Evolutionary conservation across 2,888 invertebrate genomes (phyloP).

Genomic region (Hemistola chrysoprasaria): DNA sequence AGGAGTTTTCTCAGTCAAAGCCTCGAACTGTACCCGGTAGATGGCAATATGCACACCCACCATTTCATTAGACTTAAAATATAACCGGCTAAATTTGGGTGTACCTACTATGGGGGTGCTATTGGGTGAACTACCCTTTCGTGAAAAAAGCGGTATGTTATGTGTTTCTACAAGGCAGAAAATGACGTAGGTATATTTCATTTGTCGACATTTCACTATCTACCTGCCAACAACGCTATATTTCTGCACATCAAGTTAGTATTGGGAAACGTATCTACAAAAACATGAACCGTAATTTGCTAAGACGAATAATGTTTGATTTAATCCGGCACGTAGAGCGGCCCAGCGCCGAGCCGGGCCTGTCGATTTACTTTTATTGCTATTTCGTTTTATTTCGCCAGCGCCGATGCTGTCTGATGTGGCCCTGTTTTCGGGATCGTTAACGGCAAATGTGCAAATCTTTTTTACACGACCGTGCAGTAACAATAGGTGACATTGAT

Average conservation of each 20-base stretch:
- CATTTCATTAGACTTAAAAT: no score
- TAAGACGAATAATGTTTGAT: slow-evolving; percentile 80
- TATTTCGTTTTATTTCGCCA: slow-evolving; percentile 74
- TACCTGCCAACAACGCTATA: slow-evolving; percentile 54
- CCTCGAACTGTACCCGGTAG: no score
- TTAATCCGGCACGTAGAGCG: slow-evolving; percentile 74
- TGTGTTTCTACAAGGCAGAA: no score
- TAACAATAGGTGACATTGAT: slow-evolving; percentile 64
- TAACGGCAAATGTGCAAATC: slow-evolving; percentile 78
- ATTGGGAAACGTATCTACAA: slow-evolving; percentile 53
- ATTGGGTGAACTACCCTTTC: no score
- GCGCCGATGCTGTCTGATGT: slow-evolving; percentile 63
- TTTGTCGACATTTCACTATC: slow-evolving; percentile 47
- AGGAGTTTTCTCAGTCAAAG: no score
- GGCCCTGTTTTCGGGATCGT: slow-evolving; percentile 75
- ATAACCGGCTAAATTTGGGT: no score
- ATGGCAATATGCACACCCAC: no score
- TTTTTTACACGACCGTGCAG: slow-evolving; percentile 67
- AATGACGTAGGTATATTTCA: slow-evolving; percentile 40
- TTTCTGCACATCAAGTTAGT: slow-evolving; percentile 62
- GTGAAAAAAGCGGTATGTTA: no score
- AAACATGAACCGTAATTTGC: slow-evolving; percentile 76
- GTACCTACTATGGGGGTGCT: no score
- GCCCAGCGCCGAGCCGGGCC: slow-evolving; percentile 53
- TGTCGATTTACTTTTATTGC: slow-evolving; percentile 80